phyloP scores from a whole-genome alignment of 1,140 invertebrate species.

The Rhagoletis pomonella region DNA sequence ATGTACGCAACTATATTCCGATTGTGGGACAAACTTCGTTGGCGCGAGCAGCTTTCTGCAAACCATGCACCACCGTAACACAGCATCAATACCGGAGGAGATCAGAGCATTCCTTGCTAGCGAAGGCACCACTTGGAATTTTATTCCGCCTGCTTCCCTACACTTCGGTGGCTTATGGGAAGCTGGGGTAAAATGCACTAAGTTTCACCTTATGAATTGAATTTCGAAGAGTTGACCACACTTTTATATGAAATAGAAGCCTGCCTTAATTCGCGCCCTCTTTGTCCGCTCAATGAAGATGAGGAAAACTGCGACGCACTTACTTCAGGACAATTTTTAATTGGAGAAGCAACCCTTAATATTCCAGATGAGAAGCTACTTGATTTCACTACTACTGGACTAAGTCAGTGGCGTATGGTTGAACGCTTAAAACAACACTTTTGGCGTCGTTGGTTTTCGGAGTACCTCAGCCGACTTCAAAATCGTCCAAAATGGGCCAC shows the following conservation, averaged over 20 bases:
- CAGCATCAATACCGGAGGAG: not conserved
- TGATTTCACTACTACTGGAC: not conserved
- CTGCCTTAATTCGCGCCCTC: conserved; percentile 1
- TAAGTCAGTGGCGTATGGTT: not conserved
- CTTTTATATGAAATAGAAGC: conserved; percentile 24
- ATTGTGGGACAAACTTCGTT: conserved; percentile 69
- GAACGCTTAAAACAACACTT: conserved; percentile 13
- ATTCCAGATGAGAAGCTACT: conserved; percentile 14
- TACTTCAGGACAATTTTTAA: not conserved
- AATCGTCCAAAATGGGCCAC: too few species aligned
- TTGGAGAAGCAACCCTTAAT: not conserved
- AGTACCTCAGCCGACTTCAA: too few species aligned
- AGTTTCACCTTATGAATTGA: not conserved
- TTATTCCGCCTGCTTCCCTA: conserved; percentile 40
- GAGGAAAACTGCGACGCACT: not conserved
- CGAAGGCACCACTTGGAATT: conserved; percentile 23
- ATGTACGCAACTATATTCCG: conserved; percentile 62
- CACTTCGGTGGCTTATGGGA: not conserved
- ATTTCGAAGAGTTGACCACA: not conserved
- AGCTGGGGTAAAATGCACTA: conserved; percentile 24
- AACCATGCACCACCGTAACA: not conserved
- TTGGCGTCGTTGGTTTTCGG: too few species aligned
- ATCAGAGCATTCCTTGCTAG: not conserved
- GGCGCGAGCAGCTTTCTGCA: conserved; percentile 56
- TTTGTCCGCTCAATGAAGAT: not conserved